These are phyloP conservation scores for Xiphorhynchus elegans DNA, from an alignment of 2,113 vertebrate genomes.

Conservation along the genomic window DNA sequence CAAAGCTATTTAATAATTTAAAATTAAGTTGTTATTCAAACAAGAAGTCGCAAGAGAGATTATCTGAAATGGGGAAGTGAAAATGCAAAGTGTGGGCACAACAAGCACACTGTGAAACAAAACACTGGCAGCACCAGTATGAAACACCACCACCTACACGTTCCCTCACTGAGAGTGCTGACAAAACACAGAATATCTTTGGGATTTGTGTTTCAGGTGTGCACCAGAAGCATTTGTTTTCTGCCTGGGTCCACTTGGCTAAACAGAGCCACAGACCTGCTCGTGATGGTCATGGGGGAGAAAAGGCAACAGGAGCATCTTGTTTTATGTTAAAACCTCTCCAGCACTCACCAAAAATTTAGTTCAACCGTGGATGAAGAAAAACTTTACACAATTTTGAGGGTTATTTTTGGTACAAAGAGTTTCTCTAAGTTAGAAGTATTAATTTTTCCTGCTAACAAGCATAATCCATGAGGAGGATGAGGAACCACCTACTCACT, in stretches of 20 bases:
- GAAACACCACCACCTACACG: neutral
- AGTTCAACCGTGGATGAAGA: neutral
- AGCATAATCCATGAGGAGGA: neutral
- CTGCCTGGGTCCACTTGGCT: neutral
- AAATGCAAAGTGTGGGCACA: neutral
- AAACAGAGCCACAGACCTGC: neutral
- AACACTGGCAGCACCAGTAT: neutral
- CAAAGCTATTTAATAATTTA: neutral
- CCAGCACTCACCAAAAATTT: neutral
- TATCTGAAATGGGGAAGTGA: neutral
- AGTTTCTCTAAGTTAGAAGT: neutral
- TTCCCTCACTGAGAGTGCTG: neutral
- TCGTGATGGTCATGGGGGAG: accelerated
- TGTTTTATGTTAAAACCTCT: neutral
- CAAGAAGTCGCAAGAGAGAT: neutral
- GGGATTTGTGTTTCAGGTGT: neutral
- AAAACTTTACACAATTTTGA: neutral
- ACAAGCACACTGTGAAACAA: neutral
- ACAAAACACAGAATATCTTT: neutral
- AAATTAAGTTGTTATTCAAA: neutral
- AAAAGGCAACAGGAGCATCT: neutral
- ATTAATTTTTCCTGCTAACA: neutral
- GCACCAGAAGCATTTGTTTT: neutral
- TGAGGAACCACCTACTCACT: neutral
- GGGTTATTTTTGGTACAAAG: neutral